A percentile compares a stretch with the other conserved stretches of the same genome.
Conservation (phyloP, 37 sponge, comb jelly and placozoan genomes). For the Cliona cf. orientalis region DNA sequence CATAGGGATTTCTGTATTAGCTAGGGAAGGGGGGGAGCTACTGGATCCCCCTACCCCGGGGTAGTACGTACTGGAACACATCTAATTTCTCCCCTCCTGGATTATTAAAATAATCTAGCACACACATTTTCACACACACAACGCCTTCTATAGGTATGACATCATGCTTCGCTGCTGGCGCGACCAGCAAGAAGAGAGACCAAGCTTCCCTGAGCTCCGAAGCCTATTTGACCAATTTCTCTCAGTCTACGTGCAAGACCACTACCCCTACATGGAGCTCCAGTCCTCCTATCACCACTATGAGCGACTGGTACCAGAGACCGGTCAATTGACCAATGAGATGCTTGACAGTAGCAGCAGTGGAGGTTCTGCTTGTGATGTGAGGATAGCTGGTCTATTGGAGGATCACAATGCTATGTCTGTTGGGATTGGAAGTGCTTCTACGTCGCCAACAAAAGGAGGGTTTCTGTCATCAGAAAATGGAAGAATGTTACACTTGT, state of each 20-base stretch:
- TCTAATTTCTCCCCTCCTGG: too few species aligned
- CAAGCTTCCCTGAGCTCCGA: slow-evolving; percentile 50
- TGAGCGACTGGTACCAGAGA: slow-evolving; percentile 31
- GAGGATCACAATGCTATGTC: too few species aligned
- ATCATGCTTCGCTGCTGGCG: slow-evolving; percentile 72
- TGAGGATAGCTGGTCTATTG: too few species aligned
- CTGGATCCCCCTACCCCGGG: too few species aligned
- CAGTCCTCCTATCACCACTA: slow-evolving; percentile 17
- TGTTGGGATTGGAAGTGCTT: too few species aligned
- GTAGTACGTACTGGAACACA: too few species aligned
- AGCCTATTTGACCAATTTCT: slow-evolving; percentile 44
- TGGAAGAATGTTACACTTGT: too few species aligned
- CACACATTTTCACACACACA: too few species aligned
- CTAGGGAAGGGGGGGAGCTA: not conserved
- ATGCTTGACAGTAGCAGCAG: not conserved
- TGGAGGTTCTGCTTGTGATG: too few species aligned
- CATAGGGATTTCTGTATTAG: not conserved
- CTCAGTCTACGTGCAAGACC: slow-evolving; percentile 28
- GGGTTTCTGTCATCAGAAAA: too few species aligned
- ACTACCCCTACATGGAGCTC: slow-evolving; percentile 59
- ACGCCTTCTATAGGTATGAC: slow-evolving; percentile 53
- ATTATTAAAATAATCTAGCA: too few species aligned
- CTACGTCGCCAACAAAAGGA: too few species aligned
- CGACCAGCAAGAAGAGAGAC: slow-evolving; percentile 39
- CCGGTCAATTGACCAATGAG: not conserved